These are phyloP conservation scores for Nothoprocta perdicaria DNA, from an alignment of 2,113 vertebrate genomes.

Conservation along the genomic window DNA sequence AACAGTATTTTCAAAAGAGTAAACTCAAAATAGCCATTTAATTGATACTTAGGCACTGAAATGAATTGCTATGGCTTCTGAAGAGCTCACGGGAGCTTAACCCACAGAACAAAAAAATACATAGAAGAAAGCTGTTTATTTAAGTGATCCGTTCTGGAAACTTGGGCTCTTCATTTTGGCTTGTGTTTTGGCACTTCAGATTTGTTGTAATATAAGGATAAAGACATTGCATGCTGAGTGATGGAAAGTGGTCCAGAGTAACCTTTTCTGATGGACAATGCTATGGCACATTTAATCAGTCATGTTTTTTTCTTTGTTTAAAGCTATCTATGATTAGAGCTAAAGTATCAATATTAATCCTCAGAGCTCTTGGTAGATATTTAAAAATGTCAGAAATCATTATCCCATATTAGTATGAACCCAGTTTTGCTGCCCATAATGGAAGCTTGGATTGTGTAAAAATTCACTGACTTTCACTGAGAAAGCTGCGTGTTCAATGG, in stretches of 20 bases:
- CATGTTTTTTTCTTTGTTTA: neutral
- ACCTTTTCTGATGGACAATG: neutral
- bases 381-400: neutral
- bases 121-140: neutral
- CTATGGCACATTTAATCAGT: neutral
- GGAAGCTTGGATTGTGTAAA: neutral
- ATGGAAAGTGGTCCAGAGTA: neutral
- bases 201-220: neutral
- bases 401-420: neutral
- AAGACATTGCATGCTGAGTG: neutral
- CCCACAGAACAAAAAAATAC: neutral
- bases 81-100: neutral
- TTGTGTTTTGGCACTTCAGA: neutral
- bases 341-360: neutral
- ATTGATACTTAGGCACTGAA: neutral
- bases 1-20: neutral
- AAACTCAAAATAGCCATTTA: neutral
- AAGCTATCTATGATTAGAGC: neutral
- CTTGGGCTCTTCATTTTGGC: neutral
- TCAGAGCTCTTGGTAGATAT: neutral
- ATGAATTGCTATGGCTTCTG: neutral
- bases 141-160: neutral
- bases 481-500: rapidly evolving
- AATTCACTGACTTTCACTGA: neutral
- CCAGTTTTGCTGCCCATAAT: neutral